Conservation (phyloP, 2,113 vertebrate species). For the Monopterus albus region DNA sequence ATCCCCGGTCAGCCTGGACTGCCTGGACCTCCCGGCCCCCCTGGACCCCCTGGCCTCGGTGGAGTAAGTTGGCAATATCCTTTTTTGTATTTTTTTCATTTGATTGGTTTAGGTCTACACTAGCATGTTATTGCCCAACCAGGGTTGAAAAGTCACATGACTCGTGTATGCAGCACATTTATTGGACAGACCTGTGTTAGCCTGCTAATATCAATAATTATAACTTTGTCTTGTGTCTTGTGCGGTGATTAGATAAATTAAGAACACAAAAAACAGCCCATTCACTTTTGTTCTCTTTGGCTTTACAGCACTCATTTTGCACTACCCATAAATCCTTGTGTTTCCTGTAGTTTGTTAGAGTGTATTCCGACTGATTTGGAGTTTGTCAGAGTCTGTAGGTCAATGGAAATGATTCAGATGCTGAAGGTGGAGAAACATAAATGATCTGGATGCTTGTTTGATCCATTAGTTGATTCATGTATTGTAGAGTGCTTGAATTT, state of each 20-base stretch:
- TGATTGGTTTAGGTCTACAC: neutral
- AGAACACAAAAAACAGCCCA: neutral
- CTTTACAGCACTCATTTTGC: neutral
- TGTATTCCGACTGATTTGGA: neutral
- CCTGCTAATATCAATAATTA: neutral
- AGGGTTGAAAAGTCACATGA: neutral
- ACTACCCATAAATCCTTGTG: neutral
- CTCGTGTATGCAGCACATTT: neutral
- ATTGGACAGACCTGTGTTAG: neutral
- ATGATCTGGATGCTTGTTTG: neutral
- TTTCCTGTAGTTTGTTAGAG: neutral
- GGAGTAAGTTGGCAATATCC: constrained; percentile 87
- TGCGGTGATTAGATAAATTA: neutral
- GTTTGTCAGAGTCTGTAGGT: constrained; percentile 4
- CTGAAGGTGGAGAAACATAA: neutral
- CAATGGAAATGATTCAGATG: neutral
- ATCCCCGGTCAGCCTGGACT: constrained; percentile 88
- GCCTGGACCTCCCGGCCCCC: constrained; percentile 90
- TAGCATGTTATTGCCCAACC: neutral
- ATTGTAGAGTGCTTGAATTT: neutral
- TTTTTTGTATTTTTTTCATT: neutral
- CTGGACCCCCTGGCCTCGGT: constrained; percentile 92
- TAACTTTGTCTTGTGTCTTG: neutral
- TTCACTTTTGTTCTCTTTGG: neutral
- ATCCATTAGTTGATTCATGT: neutral